phyloP scores from a whole-genome alignment of 2,888 invertebrate species.

The Epinotia ramella region DNA sequence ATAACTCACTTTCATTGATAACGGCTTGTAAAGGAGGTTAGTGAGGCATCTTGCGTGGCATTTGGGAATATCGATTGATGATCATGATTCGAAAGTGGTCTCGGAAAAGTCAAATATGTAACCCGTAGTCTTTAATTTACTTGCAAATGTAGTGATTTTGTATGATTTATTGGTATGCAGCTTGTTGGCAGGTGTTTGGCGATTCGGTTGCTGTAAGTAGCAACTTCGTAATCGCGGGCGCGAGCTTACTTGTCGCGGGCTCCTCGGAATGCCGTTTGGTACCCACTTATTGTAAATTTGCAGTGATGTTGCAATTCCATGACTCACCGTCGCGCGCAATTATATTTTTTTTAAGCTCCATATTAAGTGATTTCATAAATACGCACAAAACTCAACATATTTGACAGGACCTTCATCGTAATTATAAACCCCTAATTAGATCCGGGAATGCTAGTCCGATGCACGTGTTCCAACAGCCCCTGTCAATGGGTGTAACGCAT shows the following conservation, averaged over 20 bases:
- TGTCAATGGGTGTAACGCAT: conserved; percentile 58
- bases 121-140: conserved; percentile 54
- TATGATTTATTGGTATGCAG: conserved; percentile 22
- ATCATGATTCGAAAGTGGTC: conserved; percentile 53
- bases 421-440: conserved; percentile 50
- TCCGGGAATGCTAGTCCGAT: conserved; percentile 47
- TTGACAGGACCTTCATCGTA: conserved; percentile 46
- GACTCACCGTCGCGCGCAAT: conserved; percentile 65
- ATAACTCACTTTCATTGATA: conserved; percentile 40
- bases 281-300: conserved; percentile 73
- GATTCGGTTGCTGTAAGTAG: conserved; percentile 32
- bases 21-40: conserved; percentile 58
- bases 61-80: conserved; percentile 56
- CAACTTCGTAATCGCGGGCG: conserved; percentile 35
- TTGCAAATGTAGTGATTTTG: conserved; percentile 20
- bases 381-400: not conserved
- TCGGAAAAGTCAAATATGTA: conserved; percentile 56
- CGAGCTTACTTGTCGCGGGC: conserved; percentile 53
- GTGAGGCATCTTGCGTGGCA: conserved; percentile 53
- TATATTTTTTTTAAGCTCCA: conserved; percentile 54
- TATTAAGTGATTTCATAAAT: conserved; percentile 17
- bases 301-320: conserved; percentile 73
- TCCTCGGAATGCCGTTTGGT: conserved; percentile 75
- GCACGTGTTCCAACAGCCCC: conserved; percentile 56
- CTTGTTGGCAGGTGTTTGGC: conserved; percentile 25